These are phyloP conservation scores for Neocrepidodera transversa DNA, from an alignment of 2,888 invertebrate species.

Conservation along the genomic window DNA sequence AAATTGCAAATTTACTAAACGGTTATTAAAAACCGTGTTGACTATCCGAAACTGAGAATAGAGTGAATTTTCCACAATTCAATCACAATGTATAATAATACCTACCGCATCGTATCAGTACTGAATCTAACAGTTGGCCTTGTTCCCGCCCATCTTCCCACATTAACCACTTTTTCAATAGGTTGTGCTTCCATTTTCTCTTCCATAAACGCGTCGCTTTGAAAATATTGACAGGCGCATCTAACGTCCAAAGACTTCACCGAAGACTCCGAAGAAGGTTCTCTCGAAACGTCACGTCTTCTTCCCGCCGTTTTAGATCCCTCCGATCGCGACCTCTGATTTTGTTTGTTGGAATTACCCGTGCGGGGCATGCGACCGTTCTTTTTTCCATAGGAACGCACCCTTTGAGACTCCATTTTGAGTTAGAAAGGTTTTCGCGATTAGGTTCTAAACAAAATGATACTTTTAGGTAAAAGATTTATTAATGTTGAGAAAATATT, in stretches of 20 bases:
- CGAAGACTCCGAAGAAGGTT: conserved; percentile 71
- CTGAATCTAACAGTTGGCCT: conserved; percentile 45
- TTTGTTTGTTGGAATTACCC: conserved; percentile 8
- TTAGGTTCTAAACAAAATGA: not conserved
- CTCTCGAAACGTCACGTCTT: conserved; percentile 72
- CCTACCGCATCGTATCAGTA: conserved; percentile 23
- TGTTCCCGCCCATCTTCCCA: conserved; percentile 67
- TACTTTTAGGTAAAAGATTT: not conserved
- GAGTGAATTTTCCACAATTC: no score
- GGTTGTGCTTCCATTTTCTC: conserved; percentile 55
- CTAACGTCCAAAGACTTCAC: conserved; percentile 78
- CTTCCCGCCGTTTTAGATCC: conserved; percentile 67
- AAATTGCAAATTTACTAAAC: no score
- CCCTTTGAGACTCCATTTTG: conserved; percentile 34
- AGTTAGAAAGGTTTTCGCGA: conserved; percentile 1
- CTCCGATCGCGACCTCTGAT: conserved; percentile 72
- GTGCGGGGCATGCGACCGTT: not conserved
- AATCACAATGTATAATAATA: no score
- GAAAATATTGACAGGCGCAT: conserved; percentile 86
- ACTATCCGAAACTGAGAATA: no score
- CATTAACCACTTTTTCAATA: not conserved
- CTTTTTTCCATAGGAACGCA: conserved; percentile 16
- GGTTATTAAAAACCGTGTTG: no score
- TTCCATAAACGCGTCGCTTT: conserved; percentile 80
- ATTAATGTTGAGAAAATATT: not conserved